Evolutionary conservation across 2,888 invertebrate species (phyloP), one percentile per base, ranked within the genome.

Genomic region (Cecidostiba fungosa): DNA sequence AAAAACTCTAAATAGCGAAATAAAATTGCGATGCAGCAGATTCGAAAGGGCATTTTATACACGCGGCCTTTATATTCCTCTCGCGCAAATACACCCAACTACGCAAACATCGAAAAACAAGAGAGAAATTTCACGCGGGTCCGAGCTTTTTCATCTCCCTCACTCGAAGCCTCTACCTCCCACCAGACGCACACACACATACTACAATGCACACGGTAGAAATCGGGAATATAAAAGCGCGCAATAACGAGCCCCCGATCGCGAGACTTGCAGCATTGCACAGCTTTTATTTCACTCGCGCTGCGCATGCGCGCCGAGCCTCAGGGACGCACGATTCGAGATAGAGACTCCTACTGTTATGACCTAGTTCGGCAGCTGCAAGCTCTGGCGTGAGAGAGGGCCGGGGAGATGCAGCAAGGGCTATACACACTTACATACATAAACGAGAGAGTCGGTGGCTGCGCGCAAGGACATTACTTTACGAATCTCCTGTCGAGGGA

Each of bases 331-430:
- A 77, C 16, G 23, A 32, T 36, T 23, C 6, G 43, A 66, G 70
- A 26, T 36, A 12, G 50, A 32, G 59, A 50, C 73, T 10, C 47
- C 72, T 87, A 84, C 88, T 87, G 85, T 88, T 87, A 86, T 88
- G 88, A 88, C 87, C 88, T 70, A 88, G 85, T 87, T 80, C 73
- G 87, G 87, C 85, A 73, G 78, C 81, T 78, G 82, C 47, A 78
- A 78, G 83, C 66, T 72, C n/a, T 26, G 43, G 36, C 39, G 32
- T 80, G 85, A 72, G 36, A 23, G 72, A 36, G 39, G 72, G 39
- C 39, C 72, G 72, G 69, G 82, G 69, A 62, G 54, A 83, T 23
- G 43, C 19, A 12, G 54, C 54, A 54, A 54, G 54, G 54, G n/a
- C n/a, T 59, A 36, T 62, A 39, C 19, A 43, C 23, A 54, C 80